Evolutionary conservation across 2,888 invertebrate genomes (phyloP).

Genomic region (Acanthopleura granulata): DNA sequence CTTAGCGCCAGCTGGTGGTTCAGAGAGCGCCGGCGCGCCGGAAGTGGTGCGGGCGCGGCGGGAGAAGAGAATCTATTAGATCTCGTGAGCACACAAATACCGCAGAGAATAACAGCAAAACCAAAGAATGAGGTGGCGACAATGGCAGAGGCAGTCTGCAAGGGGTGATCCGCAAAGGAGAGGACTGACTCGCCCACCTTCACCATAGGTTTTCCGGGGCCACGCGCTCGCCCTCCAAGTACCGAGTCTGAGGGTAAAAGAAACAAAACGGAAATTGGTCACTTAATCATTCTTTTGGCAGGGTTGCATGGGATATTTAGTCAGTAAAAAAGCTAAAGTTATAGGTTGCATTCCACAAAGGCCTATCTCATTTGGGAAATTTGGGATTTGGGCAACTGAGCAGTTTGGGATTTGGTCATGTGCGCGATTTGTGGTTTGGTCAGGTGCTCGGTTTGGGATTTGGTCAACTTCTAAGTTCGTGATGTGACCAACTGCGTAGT

Average conservation of each 20-base stretch:
- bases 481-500: no score
- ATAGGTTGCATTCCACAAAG: no score
- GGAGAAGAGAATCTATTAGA: neutral
- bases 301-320: neutral
- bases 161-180: neutral
- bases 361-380: no score
- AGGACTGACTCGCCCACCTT: constrained; percentile 1
- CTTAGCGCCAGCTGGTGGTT: neutral
- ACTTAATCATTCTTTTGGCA: neutral
- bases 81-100: neutral
- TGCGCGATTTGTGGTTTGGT: no score
- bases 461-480: no score
- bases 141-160: neutral
- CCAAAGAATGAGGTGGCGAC: constrained; percentile 10
- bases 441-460: no score
- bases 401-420: no score
- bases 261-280: constrained; percentile 3
- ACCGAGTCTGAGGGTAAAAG: neutral
- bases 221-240: neutral
- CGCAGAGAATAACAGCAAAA: neutral
- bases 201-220: constrained; percentile 1
- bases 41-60: neutral
- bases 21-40: neutral
- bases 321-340: no score
- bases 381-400: no score